Evolutionary conservation across 1,140 invertebrate species (phyloP).

Genomic region (Stegodyphus mimosarum): DNA sequence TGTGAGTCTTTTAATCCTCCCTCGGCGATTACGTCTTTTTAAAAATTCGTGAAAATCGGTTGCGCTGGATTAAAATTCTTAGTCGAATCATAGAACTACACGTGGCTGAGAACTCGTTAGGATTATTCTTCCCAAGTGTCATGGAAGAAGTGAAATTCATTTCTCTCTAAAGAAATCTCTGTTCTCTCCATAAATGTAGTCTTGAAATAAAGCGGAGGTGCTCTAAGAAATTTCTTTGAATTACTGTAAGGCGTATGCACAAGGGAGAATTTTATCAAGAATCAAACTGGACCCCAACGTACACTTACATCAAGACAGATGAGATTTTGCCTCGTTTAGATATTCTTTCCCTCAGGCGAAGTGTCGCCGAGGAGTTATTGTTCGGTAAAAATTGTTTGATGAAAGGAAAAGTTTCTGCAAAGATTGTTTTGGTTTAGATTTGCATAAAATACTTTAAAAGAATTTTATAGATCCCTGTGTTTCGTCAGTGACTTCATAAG

Average conservation of each 20-base stretch:
- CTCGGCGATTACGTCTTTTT: no score
- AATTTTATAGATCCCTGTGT: background rate
- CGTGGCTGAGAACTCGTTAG: background rate
- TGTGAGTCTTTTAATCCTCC: no score
- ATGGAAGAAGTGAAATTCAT: background rate
- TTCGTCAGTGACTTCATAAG: background rate
- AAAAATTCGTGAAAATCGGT: no score
- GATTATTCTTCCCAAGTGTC: background rate
- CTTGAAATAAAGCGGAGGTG: no score
- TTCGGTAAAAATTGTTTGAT: background rate
- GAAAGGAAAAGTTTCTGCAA: background rate
- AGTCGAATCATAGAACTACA: background rate
- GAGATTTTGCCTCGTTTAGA: conserved; percentile 12
- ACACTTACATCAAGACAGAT: conserved; percentile 5
- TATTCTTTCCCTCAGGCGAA: background rate
- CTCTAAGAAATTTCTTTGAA: no score
- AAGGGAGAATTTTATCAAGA: no score
- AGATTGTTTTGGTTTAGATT: background rate
- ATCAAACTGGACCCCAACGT: background rate
- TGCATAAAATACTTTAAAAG: background rate
- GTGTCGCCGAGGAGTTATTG: background rate
- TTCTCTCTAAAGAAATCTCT: background rate
- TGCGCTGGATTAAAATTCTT: background rate
- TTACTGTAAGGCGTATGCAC: no score
- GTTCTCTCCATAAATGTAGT: conserved; percentile 12